Evolutionary conservation across 1,140 invertebrate genomes (phyloP).

Genomic region (Drosophila aff.): DNA sequence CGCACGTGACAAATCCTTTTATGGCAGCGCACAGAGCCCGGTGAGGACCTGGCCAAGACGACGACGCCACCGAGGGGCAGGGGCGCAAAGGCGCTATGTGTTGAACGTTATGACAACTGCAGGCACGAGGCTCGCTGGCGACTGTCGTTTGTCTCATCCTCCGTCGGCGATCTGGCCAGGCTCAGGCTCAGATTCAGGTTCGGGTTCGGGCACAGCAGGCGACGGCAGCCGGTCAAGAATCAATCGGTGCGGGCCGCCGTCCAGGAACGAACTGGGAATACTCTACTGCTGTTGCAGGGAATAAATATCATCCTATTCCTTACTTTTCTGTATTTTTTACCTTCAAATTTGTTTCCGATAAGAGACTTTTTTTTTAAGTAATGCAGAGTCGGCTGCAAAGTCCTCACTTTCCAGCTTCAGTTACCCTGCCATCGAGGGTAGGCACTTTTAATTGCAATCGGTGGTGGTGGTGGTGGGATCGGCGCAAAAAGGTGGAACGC

Average conservation of each 20-base stretch:
- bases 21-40: slow-evolving; percentile 68
- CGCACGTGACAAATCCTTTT: slow-evolving; percentile 85
- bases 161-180: slow-evolving; percentile 42
- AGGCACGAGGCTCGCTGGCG: slow-evolving; percentile 73
- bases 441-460: slow-evolving; percentile 70
- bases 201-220: slow-evolving; percentile 56
- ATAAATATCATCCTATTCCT: too few relatives aligned
- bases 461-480: slow-evolving; percentile 40
- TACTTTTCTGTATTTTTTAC: background rate
- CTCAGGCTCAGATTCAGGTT: slow-evolving; percentile 20
- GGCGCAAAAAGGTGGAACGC: slow-evolving; percentile 58
- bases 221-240: slow-evolving; percentile 48
- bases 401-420: slow-evolving; percentile 1
- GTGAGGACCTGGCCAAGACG: slow-evolving; percentile 11
- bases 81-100: slow-evolving; percentile 53
- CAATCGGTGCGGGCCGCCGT: slow-evolving; percentile 32
- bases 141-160: slow-evolving; percentile 39
- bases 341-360: background rate
- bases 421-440: slow-evolving; percentile 39
- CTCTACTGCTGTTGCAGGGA: slow-evolving; percentile 3
- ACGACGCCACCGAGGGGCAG: slow-evolving; percentile 46
- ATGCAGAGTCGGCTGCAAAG: background rate
- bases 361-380: background rate
- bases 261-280: slow-evolving; percentile 20
- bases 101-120: slow-evolving; percentile 82